A percentile compares a stretch with the other conserved stretches of the same genome.
Evolutionary conservation across 2,888 invertebrate genomes (phyloP).

Genomic region (Tetragnatha montana): DNA sequence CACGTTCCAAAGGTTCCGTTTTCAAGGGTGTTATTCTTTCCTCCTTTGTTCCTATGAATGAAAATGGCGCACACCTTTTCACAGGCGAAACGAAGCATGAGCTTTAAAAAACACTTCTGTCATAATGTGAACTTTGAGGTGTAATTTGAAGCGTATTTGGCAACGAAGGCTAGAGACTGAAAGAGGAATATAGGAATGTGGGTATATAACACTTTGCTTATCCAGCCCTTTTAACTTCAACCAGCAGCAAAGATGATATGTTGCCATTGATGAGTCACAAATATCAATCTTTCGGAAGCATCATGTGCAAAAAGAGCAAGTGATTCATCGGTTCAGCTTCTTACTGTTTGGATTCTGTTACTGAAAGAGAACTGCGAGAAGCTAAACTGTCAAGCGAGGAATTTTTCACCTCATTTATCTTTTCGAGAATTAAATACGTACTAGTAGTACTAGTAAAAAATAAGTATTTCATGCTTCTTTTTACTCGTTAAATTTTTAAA

Average conservation of each 20-base stretch:
- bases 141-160: conserved; percentile 20
- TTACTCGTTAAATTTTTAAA: too few relatives aligned
- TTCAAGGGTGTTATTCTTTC: conserved; percentile 12
- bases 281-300: not conserved
- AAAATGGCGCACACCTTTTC: conserved; percentile 12
- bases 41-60: not conserved
- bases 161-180: not conserved
- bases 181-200: conserved; percentile 11
- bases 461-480: too few relatives aligned
- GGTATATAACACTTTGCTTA: not conserved
- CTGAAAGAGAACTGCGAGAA: not conserved
- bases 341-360: not conserved
- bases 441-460: too few relatives aligned
- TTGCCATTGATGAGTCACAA: conserved; percentile 23
- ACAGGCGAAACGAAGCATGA: conserved; percentile 28
- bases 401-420: not conserved
- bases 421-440: not conserved
- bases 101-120: not conserved
- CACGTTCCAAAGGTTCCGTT: conserved; percentile 3
- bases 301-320: not conserved
- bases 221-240: conserved; percentile 3
- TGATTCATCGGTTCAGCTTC: not conserved
- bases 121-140: conserved; percentile 17
- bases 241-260: conserved; percentile 32
- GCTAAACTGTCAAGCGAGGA: not conserved